Conservation (phyloP, 1,140 invertebrate genomes). For the Cotesia chilonis region DNA sequence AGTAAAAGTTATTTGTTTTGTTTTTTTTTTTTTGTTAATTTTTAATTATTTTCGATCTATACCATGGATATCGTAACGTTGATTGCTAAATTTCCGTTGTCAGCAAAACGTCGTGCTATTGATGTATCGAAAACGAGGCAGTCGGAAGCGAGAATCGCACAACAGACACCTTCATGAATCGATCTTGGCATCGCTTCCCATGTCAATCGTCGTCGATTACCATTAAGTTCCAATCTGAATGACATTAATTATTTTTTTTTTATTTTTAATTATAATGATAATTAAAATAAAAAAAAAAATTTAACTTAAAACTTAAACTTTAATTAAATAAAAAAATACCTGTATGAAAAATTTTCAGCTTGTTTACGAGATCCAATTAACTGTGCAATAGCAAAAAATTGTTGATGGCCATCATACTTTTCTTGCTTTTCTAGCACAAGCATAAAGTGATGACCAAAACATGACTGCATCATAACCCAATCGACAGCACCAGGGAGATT, state of each 20-base stretch:
- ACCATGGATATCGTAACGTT: slow-evolving; percentile 98
- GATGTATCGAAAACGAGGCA: slow-evolving; percentile 99
- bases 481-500: slow-evolving; percentile 99
- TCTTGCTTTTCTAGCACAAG: slow-evolving; percentile 99
- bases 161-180: slow-evolving; percentile 98
- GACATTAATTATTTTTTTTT: too few relatives aligned
- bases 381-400: slow-evolving; percentile 99
- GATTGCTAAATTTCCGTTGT: slow-evolving; percentile 99
- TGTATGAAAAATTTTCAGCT: slow-evolving; percentile 98
- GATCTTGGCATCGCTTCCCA: slow-evolving; percentile 99
- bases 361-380: slow-evolving; percentile 98
- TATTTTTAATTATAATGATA: background rate
- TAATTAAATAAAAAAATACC: slow-evolving; percentile 64
- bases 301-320: too few relatives aligned
- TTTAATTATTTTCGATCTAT: slow-evolving; percentile 55
- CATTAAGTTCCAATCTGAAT: slow-evolving; percentile 88
- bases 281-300: background rate
- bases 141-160: slow-evolving; percentile 98
- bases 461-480: slow-evolving; percentile 99
- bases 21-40: background rate
- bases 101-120: slow-evolving; percentile 97
- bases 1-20: background rate
- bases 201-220: slow-evolving; percentile 89
- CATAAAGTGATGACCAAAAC: slow-evolving; percentile 99
- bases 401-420: slow-evolving; percentile 96